A percentile compares a stretch with the other conserved stretches of the same genome.
Evolutionary conservation across 2,888 invertebrate genomes (phyloP).

Genomic region (Himalopsyche tibetana): DNA sequence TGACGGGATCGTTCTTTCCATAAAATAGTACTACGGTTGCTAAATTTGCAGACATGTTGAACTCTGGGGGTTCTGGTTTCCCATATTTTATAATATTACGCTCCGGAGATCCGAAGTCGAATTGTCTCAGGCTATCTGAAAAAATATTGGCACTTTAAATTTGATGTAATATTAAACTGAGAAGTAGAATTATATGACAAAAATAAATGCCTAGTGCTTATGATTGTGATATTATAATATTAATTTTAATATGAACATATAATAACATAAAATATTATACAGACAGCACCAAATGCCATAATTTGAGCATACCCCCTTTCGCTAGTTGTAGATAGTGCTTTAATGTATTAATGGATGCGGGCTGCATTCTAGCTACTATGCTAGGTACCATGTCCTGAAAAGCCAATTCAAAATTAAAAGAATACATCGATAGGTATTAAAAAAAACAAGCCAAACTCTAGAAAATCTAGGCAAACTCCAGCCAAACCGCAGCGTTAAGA

Average conservation of each 20-base stretch:
- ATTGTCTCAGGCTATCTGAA: conserved; percentile 78
- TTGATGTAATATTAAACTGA: too few species aligned
- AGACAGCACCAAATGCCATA: too few species aligned
- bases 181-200: too few species aligned
- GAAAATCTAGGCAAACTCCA: too few species aligned
- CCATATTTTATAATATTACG: conserved; percentile 75
- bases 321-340: conserved; percentile 68
- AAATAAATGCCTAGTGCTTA: too few species aligned
- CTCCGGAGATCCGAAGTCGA: conserved; percentile 74
- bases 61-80: conserved; percentile 76
- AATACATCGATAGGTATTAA: too few species aligned
- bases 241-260: too few species aligned
- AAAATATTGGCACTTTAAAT: conserved; percentile 47
- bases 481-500: neutral
- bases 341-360: conserved; percentile 69
- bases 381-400: conserved; percentile 70
- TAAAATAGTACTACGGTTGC: conserved; percentile 80
- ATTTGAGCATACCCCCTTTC: conserved; percentile 65
- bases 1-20: conserved; percentile 79
- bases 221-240: too few species aligned
- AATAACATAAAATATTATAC: too few species aligned
- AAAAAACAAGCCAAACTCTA: neutral
- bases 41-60: conserved; percentile 78
- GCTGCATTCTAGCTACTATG: conserved; percentile 69
- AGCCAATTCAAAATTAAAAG: neutral